These are phyloP conservation scores for Mobula hypostoma DNA, from an alignment of 2,113 vertebrate species.

Conservation along the genomic window DNA sequence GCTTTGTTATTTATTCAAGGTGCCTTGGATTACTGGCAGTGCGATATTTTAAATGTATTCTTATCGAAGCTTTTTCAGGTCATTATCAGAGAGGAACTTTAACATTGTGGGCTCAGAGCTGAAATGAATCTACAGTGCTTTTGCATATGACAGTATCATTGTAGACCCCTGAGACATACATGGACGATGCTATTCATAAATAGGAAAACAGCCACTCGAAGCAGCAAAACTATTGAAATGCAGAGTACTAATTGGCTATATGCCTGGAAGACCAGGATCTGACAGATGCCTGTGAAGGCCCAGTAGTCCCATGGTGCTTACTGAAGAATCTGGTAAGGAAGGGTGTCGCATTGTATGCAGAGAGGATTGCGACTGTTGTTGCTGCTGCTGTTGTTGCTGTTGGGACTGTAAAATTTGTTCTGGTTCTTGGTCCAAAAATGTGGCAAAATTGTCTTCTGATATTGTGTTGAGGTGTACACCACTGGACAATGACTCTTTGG, in stretches of 20 bases:
- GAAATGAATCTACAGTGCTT: conserved; percentile 85
- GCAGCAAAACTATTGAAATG: conserved; percentile 53
- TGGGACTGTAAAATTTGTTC: conserved; percentile 52
- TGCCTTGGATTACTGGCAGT: conserved; percentile 76
- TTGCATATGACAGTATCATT: conserved; percentile 82
- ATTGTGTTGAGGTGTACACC: conserved; percentile 61
- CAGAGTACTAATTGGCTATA: conserved; percentile 69
- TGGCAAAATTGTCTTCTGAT: conserved; percentile 73
- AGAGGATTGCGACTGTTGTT: conserved; percentile 64
- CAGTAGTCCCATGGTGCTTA: conserved; percentile 59
- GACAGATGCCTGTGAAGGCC: conserved; percentile 81
- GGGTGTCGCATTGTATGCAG: conserved; percentile 70
- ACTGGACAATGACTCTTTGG: conserved; percentile 79
- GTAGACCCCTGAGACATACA: conserved; percentile 95
- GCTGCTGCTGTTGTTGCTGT: conserved; percentile 59
- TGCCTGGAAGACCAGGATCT: conserved; percentile 78
- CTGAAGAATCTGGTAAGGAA: conserved; percentile 66
- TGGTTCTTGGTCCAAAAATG: conserved; percentile 61
- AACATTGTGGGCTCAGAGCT: conserved; percentile 65
- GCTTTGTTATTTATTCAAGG: conserved; percentile 57
- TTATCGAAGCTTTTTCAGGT: conserved; percentile 40
- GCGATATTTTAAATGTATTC: conserved; percentile 65
- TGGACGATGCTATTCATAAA: conserved; percentile 71
- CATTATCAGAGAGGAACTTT: conserved; percentile 32
- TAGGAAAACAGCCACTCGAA: conserved; percentile 60